Evolutionary conservation across 2,888 invertebrate genomes (phyloP).

Genomic region (Tinea semifulvella): DNA sequence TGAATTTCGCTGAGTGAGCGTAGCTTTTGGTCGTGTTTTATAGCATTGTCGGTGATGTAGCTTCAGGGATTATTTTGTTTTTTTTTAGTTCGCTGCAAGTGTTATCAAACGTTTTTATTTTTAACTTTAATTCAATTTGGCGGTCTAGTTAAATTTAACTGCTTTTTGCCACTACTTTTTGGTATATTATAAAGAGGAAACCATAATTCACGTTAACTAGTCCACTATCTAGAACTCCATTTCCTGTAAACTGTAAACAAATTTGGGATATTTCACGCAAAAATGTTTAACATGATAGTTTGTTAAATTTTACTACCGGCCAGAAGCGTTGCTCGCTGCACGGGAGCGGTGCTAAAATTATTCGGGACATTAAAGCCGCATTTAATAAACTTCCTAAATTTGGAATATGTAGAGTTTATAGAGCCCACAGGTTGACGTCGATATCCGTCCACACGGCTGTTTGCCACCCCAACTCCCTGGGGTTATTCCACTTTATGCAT

Average conservation of each 20-base stretch:
- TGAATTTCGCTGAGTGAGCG: conserved; percentile 53
- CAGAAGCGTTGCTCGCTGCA: background rate
- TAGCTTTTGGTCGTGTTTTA: conserved; percentile 42
- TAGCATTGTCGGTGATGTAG: conserved; percentile 29
- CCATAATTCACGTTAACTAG: background rate
- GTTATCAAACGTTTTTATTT: background rate
- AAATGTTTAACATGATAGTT: background rate
- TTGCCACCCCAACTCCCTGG: background rate
- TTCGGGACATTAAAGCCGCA: conserved; percentile 10
- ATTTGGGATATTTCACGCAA: background rate
- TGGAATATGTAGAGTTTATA: background rate
- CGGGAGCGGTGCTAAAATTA: background rate
- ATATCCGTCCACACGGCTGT: background rate
- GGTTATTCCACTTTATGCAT: background rate
- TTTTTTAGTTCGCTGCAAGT: background rate
- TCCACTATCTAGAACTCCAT: background rate
- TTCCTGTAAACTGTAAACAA: too few species aligned
- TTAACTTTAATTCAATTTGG: background rate
- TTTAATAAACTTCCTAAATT: conserved; percentile 11
- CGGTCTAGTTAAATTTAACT: too few species aligned
- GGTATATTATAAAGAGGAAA: too few species aligned
- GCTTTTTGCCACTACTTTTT: too few species aligned
- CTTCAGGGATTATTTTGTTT: conserved; percentile 34
- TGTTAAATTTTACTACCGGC: background rate
- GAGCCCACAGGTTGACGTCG: conserved; percentile 6